Percentiles rank a stretch among this genome's conserved stretches.
phyloP scores from a whole-genome alignment of 2,888 invertebrate genomes.

The Mechanitis mazaeus region DNA sequence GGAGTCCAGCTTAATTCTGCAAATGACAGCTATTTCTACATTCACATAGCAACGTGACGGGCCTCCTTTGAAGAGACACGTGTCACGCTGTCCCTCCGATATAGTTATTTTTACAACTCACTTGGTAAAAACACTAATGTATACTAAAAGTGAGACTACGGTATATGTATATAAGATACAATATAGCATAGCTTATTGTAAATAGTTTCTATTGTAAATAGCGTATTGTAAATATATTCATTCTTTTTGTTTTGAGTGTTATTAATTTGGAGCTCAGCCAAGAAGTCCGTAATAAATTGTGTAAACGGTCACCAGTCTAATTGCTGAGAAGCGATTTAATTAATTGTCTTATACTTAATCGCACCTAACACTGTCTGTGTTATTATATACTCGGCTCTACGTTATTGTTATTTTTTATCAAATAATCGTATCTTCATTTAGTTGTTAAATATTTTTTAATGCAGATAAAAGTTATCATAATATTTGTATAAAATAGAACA shows the following conservation, averaged over 20 bases:
- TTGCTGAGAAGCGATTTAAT: conserved; percentile 28
- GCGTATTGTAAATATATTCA: conserved; percentile 3
- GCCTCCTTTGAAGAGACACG: conserved; percentile 1
- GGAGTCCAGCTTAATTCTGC: background rate
- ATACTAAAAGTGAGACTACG: background rate
- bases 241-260: conserved; percentile 24
- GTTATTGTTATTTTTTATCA: too few relatives aligned
- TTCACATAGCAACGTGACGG: background rate
- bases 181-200: background rate
- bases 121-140: background rate
- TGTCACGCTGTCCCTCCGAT: background rate
- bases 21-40: conserved; percentile 1
- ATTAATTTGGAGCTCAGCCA: conserved; percentile 26
- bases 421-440: too few relatives aligned
- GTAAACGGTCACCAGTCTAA: conserved; percentile 28
- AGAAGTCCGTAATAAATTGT: conserved; percentile 28
- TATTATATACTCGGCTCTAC: too few relatives aligned
- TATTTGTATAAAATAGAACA: too few relatives aligned
- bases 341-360: conserved; percentile 15
- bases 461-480: too few relatives aligned
- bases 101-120: background rate
- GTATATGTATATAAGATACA: too few relatives aligned
- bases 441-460: too few relatives aligned
- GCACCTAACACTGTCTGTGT: background rate
- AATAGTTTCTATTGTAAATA: background rate